These are phyloP conservation scores for Macrocentrus cingulum DNA, from an alignment of 1,140 invertebrate genomes.

Conservation along the genomic window DNA sequence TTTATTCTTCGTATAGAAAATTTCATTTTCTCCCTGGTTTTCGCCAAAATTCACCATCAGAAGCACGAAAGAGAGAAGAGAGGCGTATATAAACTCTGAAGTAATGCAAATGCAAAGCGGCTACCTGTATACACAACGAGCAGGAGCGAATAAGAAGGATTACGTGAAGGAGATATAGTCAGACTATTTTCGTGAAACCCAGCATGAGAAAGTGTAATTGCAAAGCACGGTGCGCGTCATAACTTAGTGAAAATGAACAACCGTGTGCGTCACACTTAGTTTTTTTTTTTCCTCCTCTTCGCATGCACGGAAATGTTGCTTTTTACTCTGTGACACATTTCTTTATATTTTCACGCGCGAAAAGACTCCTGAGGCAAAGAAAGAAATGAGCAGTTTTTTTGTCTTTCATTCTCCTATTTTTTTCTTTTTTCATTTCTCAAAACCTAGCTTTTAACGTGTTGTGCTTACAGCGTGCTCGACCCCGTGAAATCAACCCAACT, in stretches of 20 bases:
- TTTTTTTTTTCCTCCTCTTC: no score
- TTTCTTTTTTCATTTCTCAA: no score
- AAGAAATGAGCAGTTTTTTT: no score
- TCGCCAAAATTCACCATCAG: conserved; percentile 26
- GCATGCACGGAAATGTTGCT: no score
- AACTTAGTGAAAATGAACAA: conserved; percentile 39
- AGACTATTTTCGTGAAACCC: conserved; percentile 25
- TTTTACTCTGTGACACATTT: no score
- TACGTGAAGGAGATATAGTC: background rate
- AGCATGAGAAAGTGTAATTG: conserved; percentile 43
- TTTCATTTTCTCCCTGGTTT: conserved; percentile 29
- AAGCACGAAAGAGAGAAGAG: conserved; percentile 7
- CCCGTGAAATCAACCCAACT: no score
- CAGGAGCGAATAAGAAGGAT: conserved; percentile 7
- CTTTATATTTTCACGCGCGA: no score
- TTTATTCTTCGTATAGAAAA: conserved; percentile 11
- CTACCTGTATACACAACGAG: background rate
- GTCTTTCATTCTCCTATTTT: no score
- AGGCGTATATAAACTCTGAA: conserved; percentile 23
- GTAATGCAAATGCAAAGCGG: conserved; percentile 31
- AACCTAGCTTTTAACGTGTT: no score
- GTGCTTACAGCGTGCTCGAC: no score
- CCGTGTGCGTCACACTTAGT: conserved; percentile 22
- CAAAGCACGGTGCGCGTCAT: conserved; percentile 29
- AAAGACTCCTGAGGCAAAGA: no score